A percentile compares a stretch with the other conserved stretches of the same genome.
phyloP scores from a whole-genome alignment of 2,113 vertebrate genomes.

The Pelecanus crispus region DNA sequence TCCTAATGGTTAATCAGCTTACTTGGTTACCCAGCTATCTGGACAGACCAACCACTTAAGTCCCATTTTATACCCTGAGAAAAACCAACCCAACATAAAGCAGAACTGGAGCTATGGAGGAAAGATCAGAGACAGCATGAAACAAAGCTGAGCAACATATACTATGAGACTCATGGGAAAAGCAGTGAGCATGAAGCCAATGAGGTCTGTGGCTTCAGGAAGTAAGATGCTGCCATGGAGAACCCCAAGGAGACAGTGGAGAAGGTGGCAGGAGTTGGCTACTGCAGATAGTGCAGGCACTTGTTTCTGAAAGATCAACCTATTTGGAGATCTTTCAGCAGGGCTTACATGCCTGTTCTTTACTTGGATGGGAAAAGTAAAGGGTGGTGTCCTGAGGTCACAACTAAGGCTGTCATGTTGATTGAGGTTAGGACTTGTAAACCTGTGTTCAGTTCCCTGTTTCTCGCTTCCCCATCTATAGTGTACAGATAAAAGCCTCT shows the following conservation, averaged over 20 bases:
- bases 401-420: fast-evolving
- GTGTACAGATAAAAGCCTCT: neutral
- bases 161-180: neutral
- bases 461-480: neutral
- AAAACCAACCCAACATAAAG: fast-evolving
- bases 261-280: neutral
- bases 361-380: neutral
- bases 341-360: neutral
- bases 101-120: neutral
- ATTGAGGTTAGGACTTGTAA: neutral
- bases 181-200: neutral
- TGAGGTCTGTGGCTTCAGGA: neutral
- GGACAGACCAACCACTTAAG: neutral
- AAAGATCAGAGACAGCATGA: neutral
- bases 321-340: neutral
- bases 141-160: neutral
- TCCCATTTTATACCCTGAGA: neutral
- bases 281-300: neutral
- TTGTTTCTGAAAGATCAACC: neutral
- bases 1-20: neutral
- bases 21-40: neutral
- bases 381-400: neutral
- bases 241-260: neutral
- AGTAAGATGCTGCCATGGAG: neutral
- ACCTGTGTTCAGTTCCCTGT: neutral